Evolutionary conservation across 2,797 vertebrate species (phyloP), one percentile per base, ranked within the genome.

Genomic region (Mionectes olivaceus): DNA sequence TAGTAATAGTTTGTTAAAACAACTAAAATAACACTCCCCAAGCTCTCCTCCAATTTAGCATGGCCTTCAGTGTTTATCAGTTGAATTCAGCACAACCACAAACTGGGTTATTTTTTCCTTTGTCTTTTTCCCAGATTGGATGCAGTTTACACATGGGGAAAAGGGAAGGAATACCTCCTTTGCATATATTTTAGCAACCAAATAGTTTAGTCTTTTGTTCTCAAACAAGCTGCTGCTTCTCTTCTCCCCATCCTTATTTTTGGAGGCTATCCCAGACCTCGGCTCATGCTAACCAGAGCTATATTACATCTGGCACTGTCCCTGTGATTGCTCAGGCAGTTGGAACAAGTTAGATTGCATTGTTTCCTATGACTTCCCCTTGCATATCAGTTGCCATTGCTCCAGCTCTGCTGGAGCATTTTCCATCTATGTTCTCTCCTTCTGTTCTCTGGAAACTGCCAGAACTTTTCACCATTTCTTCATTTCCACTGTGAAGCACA

Each of bases 171-270:
- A 69, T 91, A 67, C 57, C 80, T 89, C 32, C 50, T 95, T 94
- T 93, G 39, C 27, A 3, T 96, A 61, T 85, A 93, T 96, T 97
- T 97, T 97, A 97, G 93, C 95, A 95, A 97, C 89, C 61, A 93
- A 93, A 85, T 97, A 95, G 93, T 94, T 97, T 95, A 96, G 53
- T 75, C 84, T 93, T 97, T 95, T 93, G 80, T 92, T 93, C 81
- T 89, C 91, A 96, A 98, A 97, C 92, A 97, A 95, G 63, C 89
- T 91, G 94, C 85, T 96, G 93, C 95, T 95, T 95, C 94, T 96
- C 60, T 93, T 94, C 84, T 94, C 80, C 70, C 19, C 3, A 8
- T 95, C 87, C 82, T 92, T 90, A 60, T 64, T 83, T 93, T 95
- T 98, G 95, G 91, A 97, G 93, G 71, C 71, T 63, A 74, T 94